phyloP scores from a whole-genome alignment of 2,888 invertebrate genomes.

The Polyploca ridens region DNA sequence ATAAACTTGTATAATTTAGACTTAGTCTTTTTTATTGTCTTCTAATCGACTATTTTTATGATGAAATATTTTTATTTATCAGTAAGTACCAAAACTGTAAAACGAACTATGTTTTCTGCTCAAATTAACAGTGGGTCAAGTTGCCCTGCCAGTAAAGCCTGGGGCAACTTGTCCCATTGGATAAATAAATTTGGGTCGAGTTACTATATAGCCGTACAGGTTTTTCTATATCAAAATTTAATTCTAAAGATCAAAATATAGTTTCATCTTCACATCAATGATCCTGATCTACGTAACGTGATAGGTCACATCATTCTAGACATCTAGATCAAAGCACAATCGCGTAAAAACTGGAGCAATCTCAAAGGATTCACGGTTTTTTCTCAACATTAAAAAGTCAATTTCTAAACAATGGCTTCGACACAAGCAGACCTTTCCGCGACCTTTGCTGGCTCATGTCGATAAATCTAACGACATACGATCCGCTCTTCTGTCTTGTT shows the following conservation, averaged over 20 bases:
- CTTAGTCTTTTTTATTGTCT: too few species aligned
- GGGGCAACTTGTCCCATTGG: too few species aligned
- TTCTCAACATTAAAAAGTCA: neutral
- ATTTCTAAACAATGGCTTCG: neutral
- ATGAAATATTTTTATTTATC: too few species aligned
- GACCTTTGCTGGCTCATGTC: neutral
- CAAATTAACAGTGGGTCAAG: too few species aligned
- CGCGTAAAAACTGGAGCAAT: neutral
- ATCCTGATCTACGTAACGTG: neutral
- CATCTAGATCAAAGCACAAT: neutral
- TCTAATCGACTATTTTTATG: too few species aligned
- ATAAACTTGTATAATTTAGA: too few species aligned
- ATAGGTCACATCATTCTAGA: neutral
- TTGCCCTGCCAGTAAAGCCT: too few species aligned
- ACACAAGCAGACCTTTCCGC: neutral
- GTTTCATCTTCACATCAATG: neutral
- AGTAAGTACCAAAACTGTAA: too few species aligned
- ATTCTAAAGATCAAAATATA: neutral
- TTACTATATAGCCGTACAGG: too few species aligned
- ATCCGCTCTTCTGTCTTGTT: neutral
- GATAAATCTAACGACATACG: neutral
- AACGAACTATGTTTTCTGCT: too few species aligned
- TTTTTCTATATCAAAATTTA: too few species aligned
- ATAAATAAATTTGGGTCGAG: too few species aligned
- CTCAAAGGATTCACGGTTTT: neutral